Evolutionary conservation across 2,888 invertebrate species (phyloP), one percentile per base, ranked within the genome.

Genomic region (Adineta ricciae): DNA sequence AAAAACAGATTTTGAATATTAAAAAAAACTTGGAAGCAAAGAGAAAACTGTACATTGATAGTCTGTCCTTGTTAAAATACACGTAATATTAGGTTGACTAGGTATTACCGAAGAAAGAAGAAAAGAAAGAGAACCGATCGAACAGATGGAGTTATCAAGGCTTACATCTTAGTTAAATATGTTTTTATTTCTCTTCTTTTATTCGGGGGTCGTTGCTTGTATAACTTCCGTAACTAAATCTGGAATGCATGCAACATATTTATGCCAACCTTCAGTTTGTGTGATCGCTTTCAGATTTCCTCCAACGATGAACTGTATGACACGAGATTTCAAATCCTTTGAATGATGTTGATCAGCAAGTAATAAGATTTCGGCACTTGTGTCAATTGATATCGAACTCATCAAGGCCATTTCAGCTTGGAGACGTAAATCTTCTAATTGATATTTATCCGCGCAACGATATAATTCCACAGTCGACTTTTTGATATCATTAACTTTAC

Each of bases 361-460:
- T 41, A 78, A 78, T 78, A 78, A 41, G 2, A 78, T 78, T 78
- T 78, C 78, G 0, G 78, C 78, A 78, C 78, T n/a, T n/a, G 38
- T 78, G 11, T 78, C 78, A n/a, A 78, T 41, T 24, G 78, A 78
- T 78, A 78, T 24, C 2, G 78, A 78, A 41, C 41, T 78, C 78
- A 78, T 78, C 41, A 78, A 78, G 14, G 78, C 78, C 78, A 78
- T 78, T 78, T 78, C 78, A 38, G 78, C 78, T 78, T 78, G 78
- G n/a, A 41, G 24, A 41, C 78, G 38, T 41, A 78, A 41, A 41
- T 78, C 78, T 38, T 78, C 78, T 78, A 78, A 78, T 78, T 78
- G 78, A 56, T 85, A 85, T 82, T 85, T 85, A 50, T 85, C 85
- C n/a, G 85, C 85, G 54, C 83, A 83, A 83, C 83, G 83, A 78